Evolutionary conservation across 1,140 invertebrate species (phyloP).

Genomic region (Meloidogyne exigua): DNA sequence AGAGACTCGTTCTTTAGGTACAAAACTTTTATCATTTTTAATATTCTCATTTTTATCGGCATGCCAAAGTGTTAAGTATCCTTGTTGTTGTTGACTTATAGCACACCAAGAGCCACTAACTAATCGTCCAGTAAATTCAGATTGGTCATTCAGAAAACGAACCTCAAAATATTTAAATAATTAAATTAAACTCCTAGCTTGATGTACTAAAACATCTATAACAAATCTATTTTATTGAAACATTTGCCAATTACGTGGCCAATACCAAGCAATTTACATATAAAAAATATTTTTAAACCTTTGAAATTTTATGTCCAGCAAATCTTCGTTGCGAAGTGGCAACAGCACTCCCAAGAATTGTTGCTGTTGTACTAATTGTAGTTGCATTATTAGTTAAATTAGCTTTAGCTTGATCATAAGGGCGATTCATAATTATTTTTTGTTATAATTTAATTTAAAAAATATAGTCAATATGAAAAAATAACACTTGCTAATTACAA

Average conservation of each 20-base stretch:
- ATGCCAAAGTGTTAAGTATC: slow-evolving; percentile 21
- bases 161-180: not conserved
- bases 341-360: not conserved
- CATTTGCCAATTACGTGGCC: too few species aligned
- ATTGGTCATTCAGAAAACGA: slow-evolving; percentile 18
- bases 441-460: too few species aligned
- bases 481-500: too few species aligned
- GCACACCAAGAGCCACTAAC: slow-evolving; percentile 22
- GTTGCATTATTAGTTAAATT: not conserved
- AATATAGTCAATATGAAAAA: too few species aligned
- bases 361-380: not conserved
- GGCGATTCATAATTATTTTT: not conserved
- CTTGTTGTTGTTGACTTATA: not conserved
- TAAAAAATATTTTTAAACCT: not conserved
- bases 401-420: not conserved
- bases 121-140: slow-evolving; percentile 15
- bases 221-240: too few species aligned
- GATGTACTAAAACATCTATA: too few species aligned
- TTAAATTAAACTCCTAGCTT: too few species aligned
- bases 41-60: not conserved
- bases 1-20: slow-evolving; percentile 3
- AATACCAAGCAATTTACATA: too few species aligned
- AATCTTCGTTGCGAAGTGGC: not conserved
- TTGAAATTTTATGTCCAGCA: slow-evolving; percentile 19
- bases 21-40: slow-evolving; percentile 9